Percentiles rank a stretch among this genome's conserved stretches.
phyloP scores from a whole-genome alignment of 2,113 vertebrate genomes.

The Mohoua ochrocephala region DNA sequence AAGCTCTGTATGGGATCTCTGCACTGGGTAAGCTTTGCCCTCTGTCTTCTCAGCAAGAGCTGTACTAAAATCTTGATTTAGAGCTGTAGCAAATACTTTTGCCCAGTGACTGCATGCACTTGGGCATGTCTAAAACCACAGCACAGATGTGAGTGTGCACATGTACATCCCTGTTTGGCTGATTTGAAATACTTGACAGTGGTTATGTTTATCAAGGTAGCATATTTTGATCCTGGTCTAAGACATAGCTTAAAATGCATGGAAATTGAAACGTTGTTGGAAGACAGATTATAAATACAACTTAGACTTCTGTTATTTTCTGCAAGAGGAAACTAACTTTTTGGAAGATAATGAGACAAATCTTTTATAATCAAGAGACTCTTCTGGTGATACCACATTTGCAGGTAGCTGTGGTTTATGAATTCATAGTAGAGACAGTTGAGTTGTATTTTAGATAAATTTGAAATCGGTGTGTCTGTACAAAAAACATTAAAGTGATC shows the following conservation, averaged over 20 bases:
- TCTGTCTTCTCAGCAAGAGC: not conserved
- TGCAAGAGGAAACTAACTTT: not conserved
- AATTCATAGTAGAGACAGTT: not conserved
- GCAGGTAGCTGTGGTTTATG: not conserved
- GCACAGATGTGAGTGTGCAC: not conserved
- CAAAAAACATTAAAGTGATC: not conserved
- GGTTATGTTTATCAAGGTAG: not conserved
- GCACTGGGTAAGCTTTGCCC: slow-evolving; percentile 86
- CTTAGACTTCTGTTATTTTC: not conserved
- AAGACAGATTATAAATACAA: not conserved
- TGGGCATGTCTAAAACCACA: not conserved
- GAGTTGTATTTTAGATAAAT: not conserved
- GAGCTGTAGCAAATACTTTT: not conserved
- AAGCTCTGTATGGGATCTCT: slow-evolving; percentile 96
- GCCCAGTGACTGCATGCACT: not conserved
- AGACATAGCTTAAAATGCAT: not conserved
- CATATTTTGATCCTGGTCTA: not conserved
- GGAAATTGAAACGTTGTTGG: not conserved
- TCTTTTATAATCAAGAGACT: not conserved
- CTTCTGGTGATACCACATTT: not conserved
- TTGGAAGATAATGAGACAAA: not conserved
- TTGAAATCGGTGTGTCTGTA: not conserved
- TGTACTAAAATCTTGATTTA: not conserved
- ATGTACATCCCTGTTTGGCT: not conserved
- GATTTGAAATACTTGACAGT: not conserved